Evolutionary conservation across 1,140 invertebrate species (phyloP).

Genomic region (Lepidurus apus): DNA sequence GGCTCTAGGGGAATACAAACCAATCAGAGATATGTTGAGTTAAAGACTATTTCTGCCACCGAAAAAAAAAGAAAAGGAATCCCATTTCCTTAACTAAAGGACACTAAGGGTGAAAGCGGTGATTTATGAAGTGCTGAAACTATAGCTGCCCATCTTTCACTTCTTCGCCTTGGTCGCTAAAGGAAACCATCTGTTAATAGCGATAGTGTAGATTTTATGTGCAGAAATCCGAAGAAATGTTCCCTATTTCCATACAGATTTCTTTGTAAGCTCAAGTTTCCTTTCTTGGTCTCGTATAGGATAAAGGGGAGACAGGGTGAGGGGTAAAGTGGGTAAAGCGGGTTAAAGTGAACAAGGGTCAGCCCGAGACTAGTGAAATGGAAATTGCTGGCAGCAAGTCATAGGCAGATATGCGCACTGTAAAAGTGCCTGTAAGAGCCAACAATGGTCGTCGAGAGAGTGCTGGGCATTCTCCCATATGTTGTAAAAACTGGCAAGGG

Average conservation of each 20-base stretch:
- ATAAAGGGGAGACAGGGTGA: not conserved
- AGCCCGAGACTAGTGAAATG: not conserved
- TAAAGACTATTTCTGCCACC: not conserved
- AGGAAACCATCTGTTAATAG: not conserved
- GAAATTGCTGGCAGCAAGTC: constrained; percentile 5
- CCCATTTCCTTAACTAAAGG: not conserved
- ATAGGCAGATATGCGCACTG: constrained; percentile 21
- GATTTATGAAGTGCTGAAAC: not conserved
- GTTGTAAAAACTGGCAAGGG: constrained; percentile 14
- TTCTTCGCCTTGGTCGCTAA: not conserved
- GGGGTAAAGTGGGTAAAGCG: not conserved
- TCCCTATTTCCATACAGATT: not conserved
- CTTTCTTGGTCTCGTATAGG: not conserved
- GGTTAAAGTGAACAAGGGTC: not conserved
- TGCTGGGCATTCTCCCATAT: not conserved
- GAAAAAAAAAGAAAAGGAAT: not conserved
- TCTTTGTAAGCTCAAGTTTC: not conserved
- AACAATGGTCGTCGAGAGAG: constrained; percentile 4
- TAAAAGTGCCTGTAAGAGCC: constrained; percentile 1
- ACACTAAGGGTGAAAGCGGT: not conserved
- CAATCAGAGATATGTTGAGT: not conserved
- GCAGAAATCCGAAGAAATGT: not conserved
- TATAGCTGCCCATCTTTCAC: not conserved
- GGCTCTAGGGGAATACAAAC: not conserved
- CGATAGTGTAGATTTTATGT: not conserved